Evolutionary conservation across 2,113 vertebrate genomes (phyloP).

Genomic region (Pelmatolapia mariae): DNA sequence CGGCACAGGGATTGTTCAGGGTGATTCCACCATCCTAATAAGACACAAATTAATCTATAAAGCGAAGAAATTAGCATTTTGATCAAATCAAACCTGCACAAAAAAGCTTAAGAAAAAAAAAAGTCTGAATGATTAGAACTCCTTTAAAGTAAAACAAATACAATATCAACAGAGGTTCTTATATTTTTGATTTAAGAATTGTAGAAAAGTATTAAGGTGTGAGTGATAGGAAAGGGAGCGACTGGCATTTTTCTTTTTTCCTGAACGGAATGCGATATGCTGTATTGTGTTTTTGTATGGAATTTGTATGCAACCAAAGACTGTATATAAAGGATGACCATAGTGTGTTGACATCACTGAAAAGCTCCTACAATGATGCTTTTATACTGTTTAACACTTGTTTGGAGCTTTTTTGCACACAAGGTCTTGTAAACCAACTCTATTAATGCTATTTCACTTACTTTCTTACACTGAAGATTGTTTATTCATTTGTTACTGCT

Average conservation of each 20-base stretch:
- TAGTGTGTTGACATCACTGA: neutral
- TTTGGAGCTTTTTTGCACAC: neutral
- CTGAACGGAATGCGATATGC: neutral
- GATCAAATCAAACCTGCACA: neutral
- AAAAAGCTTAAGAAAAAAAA: neutral
- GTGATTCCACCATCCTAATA: constrained; percentile 71
- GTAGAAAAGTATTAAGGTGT: neutral
- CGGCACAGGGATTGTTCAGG: constrained; percentile 72
- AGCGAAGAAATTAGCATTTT: neutral
- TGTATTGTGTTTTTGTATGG: neutral
- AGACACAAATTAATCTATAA: neutral
- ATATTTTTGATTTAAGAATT: neutral
- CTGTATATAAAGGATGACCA: neutral
- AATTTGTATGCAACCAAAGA: neutral
- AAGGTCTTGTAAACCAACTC: neutral
- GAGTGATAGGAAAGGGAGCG: neutral
- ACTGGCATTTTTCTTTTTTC: neutral
- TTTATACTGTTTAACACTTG: neutral
- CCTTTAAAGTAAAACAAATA: neutral
- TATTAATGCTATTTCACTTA: neutral
- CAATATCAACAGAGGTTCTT: neutral
- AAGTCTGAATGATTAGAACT: neutral
- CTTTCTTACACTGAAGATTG: neutral
- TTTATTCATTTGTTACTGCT: neutral
- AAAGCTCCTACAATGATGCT: neutral